Percentiles rank a stretch among this genome's conserved stretches.
phyloP scores from a whole-genome alignment of 2,113 vertebrate species.

The Eublepharis macularius region DNA sequence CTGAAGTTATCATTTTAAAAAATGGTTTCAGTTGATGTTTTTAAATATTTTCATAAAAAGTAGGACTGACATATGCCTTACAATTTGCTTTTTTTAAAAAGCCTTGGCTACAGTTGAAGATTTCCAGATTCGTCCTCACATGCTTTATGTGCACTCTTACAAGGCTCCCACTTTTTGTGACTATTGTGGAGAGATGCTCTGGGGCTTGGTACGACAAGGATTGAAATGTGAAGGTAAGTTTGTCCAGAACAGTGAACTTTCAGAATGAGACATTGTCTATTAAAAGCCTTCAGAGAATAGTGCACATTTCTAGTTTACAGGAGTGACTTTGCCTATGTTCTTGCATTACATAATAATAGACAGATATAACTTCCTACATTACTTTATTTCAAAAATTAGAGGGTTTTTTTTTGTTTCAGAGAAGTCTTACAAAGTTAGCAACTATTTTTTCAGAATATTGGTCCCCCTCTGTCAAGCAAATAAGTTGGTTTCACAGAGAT shows the following conservation, averaged over 20 bases:
- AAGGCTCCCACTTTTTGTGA: constrained; percentile 99
- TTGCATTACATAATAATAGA: not conserved
- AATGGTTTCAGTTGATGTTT: constrained; percentile 32
- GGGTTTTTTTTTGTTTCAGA: constrained; percentile 12
- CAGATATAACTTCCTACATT: no score
- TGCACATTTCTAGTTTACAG: not conserved
- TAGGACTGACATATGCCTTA: constrained; percentile 55
- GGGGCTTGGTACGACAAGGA: constrained; percentile 97
- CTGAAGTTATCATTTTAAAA: not conserved
- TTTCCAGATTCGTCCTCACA: constrained; percentile 98
- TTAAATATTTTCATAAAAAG: constrained; percentile 40
- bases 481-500: not conserved
- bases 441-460: constrained; percentile 14
- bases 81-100: constrained; percentile 69
- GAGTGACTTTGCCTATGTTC: not conserved
- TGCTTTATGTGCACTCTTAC: constrained; percentile 98
- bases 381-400: fast-evolving
- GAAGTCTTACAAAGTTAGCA: constrained; percentile 15
- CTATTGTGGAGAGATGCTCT: constrained; percentile 99
- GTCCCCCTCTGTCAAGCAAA: not conserved
- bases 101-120: constrained; percentile 97
- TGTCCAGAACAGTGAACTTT: not conserved
- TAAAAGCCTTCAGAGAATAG: not conserved
- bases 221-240: constrained; percentile 97
- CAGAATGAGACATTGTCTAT: not conserved